phyloP scores from a whole-genome alignment of 30 jellyfish, hydroid and myxozoan genomes.

The Morbakka virulenta region DNA sequence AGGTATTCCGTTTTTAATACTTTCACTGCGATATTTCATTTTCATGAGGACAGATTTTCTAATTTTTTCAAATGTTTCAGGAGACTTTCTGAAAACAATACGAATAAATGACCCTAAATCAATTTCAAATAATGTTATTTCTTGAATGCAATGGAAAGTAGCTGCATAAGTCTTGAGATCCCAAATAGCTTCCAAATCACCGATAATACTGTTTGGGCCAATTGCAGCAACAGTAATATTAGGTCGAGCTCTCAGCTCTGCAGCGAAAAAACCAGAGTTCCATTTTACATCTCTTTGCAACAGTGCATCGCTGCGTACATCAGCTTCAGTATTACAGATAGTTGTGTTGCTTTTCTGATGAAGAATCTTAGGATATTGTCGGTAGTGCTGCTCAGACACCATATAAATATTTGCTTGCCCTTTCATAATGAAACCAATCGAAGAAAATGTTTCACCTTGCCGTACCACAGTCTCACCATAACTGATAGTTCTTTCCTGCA shows the following conservation, averaged over 20 bases:
- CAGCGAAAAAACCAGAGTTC: conserved; percentile 66
- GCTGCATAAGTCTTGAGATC: conserved; percentile 61
- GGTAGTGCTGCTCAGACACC: conserved; percentile 45
- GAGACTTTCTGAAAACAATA: conserved; percentile 73
- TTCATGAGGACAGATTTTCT: conserved; percentile 56
- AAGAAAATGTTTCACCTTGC: conserved; percentile 66
- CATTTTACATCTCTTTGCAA: conserved; percentile 26
- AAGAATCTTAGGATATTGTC: conserved; percentile 9
- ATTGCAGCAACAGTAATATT: conserved; percentile 24
- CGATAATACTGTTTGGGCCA: conserved; percentile 28
- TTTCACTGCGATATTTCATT: conserved; percentile 39
- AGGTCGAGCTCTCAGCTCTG: conserved; percentile 77
- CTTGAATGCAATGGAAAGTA: conserved; percentile 64
- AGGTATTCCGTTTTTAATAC: conserved; percentile 76
- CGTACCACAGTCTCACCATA: conserved; percentile 63
- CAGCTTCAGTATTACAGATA: not conserved
- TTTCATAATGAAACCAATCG: conserved; percentile 57
- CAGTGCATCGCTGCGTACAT: not conserved
- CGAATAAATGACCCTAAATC: conserved; percentile 68
- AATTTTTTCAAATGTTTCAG: conserved; percentile 82
- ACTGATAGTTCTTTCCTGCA: conserved; percentile 59
- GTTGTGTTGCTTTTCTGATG: not conserved
- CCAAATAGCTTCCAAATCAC: conserved; percentile 61
- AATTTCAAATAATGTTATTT: conserved; percentile 59
- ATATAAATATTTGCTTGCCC: conserved; percentile 79